A percentile compares a stretch with the other conserved stretches of the same genome.
Conservation (phyloP, 2,888 invertebrate genomes). For the Xestia c-nigrum region DNA sequence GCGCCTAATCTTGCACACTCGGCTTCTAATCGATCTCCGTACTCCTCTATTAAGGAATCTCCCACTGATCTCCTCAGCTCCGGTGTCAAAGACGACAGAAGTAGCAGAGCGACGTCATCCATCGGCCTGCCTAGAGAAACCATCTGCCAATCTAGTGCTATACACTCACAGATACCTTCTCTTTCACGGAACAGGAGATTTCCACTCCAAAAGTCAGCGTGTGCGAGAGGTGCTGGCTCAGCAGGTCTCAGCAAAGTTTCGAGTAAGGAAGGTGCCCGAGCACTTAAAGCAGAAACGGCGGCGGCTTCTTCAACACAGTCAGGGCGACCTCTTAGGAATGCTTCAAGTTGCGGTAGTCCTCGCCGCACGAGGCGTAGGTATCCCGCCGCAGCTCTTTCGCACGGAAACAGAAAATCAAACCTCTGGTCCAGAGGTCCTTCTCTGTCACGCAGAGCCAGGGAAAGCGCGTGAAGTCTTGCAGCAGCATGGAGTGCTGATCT, state of each 20-base stretch:
- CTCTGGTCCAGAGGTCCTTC: constrained; percentile 87
- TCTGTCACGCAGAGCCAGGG: constrained; percentile 89
- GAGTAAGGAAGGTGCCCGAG: constrained; percentile 93
- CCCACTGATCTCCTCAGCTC: constrained; percentile 92
- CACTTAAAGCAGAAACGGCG: constrained; percentile 92
- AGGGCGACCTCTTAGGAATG: constrained; percentile 92
- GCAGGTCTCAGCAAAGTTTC: constrained; percentile 93
- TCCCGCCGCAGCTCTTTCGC: constrained; percentile 94
- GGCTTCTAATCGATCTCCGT: constrained; percentile 92
- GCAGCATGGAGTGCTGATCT: constrained; percentile 93
- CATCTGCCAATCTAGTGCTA: constrained; percentile 96
- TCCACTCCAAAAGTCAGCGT: constrained; percentile 96
- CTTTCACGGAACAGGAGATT: constrained; percentile 93
- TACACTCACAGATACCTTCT: constrained; percentile 90
- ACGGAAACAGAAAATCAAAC: constrained; percentile 93
- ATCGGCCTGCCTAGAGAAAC: constrained; percentile 94
- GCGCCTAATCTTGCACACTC: constrained; percentile 91
- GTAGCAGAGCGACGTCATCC: constrained; percentile 94
- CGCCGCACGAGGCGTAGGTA: constrained; percentile 95
- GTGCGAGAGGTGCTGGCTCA: constrained; percentile 94
- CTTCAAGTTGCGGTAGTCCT: constrained; percentile 94
- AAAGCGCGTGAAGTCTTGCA: constrained; percentile 93
- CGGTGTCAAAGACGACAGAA: constrained; percentile 93
- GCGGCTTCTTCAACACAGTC: constrained; percentile 91
- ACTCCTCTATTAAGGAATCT: constrained; percentile 92